A percentile compares a stretch with the other conserved stretches of the same genome.
Evolutionary conservation across 2,888 invertebrate species (phyloP).

Genomic region (Steinernema hermaphroditum): DNA sequence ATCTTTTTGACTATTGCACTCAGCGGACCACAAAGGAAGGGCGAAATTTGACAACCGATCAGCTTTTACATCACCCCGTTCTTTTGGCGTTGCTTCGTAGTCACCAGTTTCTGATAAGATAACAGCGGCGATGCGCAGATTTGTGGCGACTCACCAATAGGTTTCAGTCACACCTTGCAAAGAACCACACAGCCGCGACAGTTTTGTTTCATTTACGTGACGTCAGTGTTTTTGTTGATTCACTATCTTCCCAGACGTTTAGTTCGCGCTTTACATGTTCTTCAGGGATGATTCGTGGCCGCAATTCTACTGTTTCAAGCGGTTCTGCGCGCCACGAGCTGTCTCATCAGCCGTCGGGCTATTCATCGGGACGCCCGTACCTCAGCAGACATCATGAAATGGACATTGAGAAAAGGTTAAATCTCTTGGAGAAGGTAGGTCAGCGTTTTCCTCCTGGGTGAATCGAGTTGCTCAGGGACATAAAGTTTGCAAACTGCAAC

Average conservation of each 20-base stretch:
- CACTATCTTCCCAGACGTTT: neutral
- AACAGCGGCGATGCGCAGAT: constrained; percentile 23
- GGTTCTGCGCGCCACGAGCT: constrained; percentile 1
- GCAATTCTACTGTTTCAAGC: neutral
- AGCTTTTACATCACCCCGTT: constrained; percentile 22
- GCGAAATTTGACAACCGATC: constrained; percentile 15
- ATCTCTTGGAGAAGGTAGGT: constrained; percentile 7
- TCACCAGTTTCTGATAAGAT: constrained; percentile 30
- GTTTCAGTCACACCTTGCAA: constrained; percentile 29
- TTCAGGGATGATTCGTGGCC: neutral
- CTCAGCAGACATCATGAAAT: constrained; percentile 6
- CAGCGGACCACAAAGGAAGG: neutral
- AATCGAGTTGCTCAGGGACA: neutral
- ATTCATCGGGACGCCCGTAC: neutral
- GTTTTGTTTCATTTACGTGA: neutral
- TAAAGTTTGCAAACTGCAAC: constrained; percentile 58
- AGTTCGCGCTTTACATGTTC: neutral
- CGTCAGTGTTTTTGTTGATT: neutral
- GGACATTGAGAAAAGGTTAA: constrained; percentile 5
- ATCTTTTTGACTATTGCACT: neutral
- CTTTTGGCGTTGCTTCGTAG: constrained; percentile 23
- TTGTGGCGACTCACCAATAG: constrained; percentile 27
- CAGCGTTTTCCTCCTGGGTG: neutral
- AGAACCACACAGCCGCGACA: neutral
- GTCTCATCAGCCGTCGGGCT: neutral